Conservation (phyloP, 2,888 invertebrate species). For the Plebejus argus region DNA sequence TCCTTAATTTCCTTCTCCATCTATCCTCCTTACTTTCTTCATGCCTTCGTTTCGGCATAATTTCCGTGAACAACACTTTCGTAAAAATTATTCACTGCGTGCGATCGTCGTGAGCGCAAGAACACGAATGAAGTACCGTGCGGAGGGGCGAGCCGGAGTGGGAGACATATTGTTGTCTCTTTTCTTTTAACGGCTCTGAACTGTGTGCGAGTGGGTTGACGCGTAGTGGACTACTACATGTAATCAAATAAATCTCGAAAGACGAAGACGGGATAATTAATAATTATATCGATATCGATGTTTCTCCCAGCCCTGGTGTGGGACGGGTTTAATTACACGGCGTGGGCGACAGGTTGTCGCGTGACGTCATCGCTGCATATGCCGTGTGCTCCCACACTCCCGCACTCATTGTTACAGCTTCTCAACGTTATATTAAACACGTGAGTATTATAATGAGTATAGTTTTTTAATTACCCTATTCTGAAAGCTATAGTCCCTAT, state of each 20-base stretch:
- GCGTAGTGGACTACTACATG: too few species aligned
- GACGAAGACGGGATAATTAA: not conserved
- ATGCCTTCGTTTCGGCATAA: too few species aligned
- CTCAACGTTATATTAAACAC: conserved; percentile 17
- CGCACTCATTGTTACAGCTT: conserved; percentile 31
- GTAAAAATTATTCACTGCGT: too few species aligned
- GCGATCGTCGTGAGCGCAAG: too few species aligned
- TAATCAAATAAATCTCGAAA: too few species aligned
- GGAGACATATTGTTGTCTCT: too few species aligned
- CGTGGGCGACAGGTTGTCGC: conserved; percentile 80
- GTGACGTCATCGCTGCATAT: conserved; percentile 72
- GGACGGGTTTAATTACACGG: conserved; percentile 78
- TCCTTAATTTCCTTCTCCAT: not conserved
- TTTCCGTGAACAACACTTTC: too few species aligned
- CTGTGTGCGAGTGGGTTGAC: too few species aligned
- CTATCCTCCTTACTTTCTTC: not conserved
- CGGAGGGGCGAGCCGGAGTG: too few species aligned
- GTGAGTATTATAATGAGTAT: not conserved
- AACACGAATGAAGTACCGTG: too few species aligned
- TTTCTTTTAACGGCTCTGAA: too few species aligned
- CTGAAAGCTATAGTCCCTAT: not conserved
- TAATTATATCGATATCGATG: conserved; percentile 46
- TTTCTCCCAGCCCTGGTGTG: conserved; percentile 54
- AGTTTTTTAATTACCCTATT: not conserved
- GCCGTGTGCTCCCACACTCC: conserved; percentile 44